Percentiles rank a stretch among this genome's conserved stretches.
These are phyloP conservation scores for Tapera naevia DNA, from an alignment of 2,797 vertebrate genomes.

Conservation along the genomic window DNA sequence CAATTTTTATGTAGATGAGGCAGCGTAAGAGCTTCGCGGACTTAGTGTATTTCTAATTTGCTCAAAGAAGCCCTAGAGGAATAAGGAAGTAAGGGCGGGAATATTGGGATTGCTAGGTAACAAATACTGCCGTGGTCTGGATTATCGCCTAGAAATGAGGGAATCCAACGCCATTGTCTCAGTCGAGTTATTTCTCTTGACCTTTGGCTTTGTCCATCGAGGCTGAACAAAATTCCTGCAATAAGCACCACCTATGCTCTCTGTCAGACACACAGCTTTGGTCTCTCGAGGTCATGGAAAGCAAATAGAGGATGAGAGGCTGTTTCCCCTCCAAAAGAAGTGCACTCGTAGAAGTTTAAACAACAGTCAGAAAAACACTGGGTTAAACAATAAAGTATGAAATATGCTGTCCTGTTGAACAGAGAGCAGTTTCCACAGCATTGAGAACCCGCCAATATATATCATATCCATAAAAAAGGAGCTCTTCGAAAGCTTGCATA, in stretches of 20 bases:
- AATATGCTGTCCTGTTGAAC: constrained; percentile 7
- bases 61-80: background rate
- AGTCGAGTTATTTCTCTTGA: background rate
- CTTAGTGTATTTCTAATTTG: constrained; percentile 42
- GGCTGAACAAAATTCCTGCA: constrained; percentile 24
- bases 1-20: constrained; percentile 71
- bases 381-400: constrained; percentile 54
- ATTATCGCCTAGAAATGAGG: background rate
- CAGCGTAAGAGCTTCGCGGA: background rate
- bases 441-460: constrained; percentile 60
- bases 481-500: constrained; percentile 76
- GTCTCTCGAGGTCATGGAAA: background rate
- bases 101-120: background rate
- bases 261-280: background rate
- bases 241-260: background rate
- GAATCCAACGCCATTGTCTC: background rate
- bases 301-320: background rate
- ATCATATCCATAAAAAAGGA: constrained; percentile 76
- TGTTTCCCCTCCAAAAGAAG: background rate
- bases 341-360: constrained; percentile 24
- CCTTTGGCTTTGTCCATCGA: background rate
- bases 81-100: background rate
- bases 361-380: constrained; percentile 7
- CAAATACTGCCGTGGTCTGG: background rate
- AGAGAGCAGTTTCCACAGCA: constrained; percentile 28